A percentile compares a stretch with the other conserved stretches of the same genome.
Conservation (phyloP, 2,888 invertebrate species). For the Apodemia duryi region DNA sequence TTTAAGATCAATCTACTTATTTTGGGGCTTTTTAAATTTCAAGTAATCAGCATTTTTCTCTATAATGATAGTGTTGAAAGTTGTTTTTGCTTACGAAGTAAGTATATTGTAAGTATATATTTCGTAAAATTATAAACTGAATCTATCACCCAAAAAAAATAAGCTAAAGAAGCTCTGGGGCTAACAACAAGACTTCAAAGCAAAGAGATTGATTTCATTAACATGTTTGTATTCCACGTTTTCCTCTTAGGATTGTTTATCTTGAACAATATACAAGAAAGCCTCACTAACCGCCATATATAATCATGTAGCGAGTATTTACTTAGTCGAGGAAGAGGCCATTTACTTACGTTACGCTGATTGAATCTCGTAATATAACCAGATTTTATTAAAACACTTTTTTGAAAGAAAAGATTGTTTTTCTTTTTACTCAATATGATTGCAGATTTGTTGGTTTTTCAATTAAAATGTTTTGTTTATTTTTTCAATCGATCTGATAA, state of each 20-base stretch:
- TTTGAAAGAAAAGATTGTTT: not conserved
- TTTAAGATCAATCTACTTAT: too few species aligned
- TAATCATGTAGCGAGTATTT: slow-evolving; percentile 28
- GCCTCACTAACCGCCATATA: slow-evolving; percentile 31
- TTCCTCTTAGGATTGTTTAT: slow-evolving; percentile 38
- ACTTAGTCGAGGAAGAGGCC: slow-evolving; percentile 14
- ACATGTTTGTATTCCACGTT: slow-evolving; percentile 38
- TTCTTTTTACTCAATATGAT: too few species aligned
- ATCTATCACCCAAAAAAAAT: not conserved
- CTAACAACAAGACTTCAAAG: slow-evolving; percentile 43
- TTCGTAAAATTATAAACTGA: not conserved
- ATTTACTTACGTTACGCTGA: slow-evolving; percentile 26
- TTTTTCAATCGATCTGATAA: too few species aligned
- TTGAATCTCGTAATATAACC: not conserved
- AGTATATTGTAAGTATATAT: too few species aligned
- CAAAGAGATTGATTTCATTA: slow-evolving; percentile 53
- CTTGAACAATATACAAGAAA: slow-evolving; percentile 36
- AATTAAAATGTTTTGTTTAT: too few species aligned
- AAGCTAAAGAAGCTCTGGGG: not conserved
- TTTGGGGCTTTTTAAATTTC: too few species aligned
- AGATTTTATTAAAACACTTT: not conserved
- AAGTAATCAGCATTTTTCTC: too few species aligned
- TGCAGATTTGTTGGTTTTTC: too few species aligned
- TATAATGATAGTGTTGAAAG: too few species aligned
- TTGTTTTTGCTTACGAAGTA: too few species aligned